These are phyloP conservation scores for Myotis pilosus DNA, from an alignment of 2,797 vertebrate species.

Conservation along the genomic window DNA sequence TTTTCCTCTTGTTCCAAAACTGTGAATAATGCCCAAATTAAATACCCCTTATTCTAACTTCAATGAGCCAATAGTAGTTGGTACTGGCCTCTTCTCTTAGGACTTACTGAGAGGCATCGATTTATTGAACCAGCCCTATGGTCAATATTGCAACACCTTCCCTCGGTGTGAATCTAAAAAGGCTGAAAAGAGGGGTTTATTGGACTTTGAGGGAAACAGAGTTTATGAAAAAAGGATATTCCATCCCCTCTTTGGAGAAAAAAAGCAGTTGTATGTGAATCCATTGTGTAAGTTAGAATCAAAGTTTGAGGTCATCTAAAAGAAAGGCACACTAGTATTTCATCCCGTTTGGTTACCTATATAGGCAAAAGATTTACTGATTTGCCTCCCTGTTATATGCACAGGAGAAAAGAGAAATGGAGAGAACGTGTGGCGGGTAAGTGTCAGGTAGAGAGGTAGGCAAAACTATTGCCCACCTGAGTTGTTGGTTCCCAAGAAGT, in stretches of 20 bases:
- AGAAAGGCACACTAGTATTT: neutral
- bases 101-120: neutral
- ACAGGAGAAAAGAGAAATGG: neutral
- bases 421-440: neutral
- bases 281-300: neutral
- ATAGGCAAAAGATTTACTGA: neutral
- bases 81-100: neutral
- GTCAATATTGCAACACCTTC: neutral
- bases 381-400: neutral
- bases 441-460: neutral
- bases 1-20: neutral
- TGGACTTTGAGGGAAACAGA: neutral
- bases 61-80: neutral
- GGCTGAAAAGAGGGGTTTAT: neutral
- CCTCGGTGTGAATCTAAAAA: neutral
- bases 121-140: neutral
- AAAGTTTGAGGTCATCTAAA: neutral
- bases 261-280: neutral
- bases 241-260: neutral
- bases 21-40: neutral
- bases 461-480: neutral
- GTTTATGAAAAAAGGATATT: neutral
- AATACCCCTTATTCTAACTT: neutral
- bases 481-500: neutral
- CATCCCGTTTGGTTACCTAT: neutral